These are phyloP conservation scores for Chlamydotis undulata DNA, from an alignment of 2,113 vertebrate genomes.

Conservation along the genomic window DNA sequence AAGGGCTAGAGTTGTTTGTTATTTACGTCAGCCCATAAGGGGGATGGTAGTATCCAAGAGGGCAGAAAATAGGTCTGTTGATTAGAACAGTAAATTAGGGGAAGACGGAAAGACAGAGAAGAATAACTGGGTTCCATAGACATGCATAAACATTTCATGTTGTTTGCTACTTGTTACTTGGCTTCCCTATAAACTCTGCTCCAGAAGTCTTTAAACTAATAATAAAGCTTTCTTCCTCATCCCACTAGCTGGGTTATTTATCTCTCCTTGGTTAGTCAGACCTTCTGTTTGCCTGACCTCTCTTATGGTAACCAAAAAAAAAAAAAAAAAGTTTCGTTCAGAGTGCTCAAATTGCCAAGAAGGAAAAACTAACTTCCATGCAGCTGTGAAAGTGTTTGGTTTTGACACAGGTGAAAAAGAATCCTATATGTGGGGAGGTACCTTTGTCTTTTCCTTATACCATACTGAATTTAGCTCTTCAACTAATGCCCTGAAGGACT, in stretches of 20 bases:
- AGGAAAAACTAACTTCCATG: neutral
- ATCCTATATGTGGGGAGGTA: no score
- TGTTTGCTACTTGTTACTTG: slow-evolving; percentile 13
- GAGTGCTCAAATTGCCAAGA: neutral
- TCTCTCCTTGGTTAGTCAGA: neutral
- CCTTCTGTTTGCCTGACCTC: slow-evolving; percentile 2
- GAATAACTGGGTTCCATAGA: slow-evolving; percentile 15
- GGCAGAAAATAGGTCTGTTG: slow-evolving; percentile 70
- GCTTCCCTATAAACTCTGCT: slow-evolving; percentile 14
- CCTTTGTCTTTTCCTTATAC: neutral
- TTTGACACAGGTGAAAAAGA: neutral
- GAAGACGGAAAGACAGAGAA: neutral
- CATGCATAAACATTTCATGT: slow-evolving; percentile 66
- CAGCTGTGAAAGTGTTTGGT: neutral
- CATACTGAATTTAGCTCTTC: neutral
- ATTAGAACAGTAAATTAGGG: slow-evolving; percentile 79
- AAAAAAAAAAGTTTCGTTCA: neutral
- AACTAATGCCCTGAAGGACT: neutral
- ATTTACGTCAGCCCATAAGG: slow-evolving; percentile 71
- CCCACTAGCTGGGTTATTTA: slow-evolving; percentile 10
- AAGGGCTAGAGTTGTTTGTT: slow-evolving; percentile 57
- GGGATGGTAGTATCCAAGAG: slow-evolving; percentile 42
- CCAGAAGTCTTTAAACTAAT: slow-evolving; percentile 29
- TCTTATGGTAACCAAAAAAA: neutral
- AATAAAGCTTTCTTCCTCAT: slow-evolving; percentile 11